Evolutionary conservation across 1,140 invertebrate species (phyloP), one percentile per base, ranked within the genome.

Genomic region (Solenopsis invicta): DNA sequence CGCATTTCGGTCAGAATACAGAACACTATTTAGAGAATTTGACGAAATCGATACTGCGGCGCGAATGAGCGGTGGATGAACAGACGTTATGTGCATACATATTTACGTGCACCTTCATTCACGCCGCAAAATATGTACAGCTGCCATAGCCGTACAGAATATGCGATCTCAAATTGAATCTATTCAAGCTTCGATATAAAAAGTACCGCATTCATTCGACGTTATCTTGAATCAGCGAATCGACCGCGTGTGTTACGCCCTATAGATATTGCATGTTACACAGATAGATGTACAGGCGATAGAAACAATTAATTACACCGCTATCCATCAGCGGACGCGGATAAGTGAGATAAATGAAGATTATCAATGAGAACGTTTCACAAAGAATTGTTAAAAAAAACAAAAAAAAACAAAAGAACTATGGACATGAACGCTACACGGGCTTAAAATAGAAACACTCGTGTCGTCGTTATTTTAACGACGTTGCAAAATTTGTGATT

Each of bases 151-250:
- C 18, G 18, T 61, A 54, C 37, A 18, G 80, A 62, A 75, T 84
- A 84, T 61, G 56, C 54, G 80, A 74, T 74, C 80, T 84, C 67
- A 84, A 84, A 84, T 84, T 74, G 80, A 74, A 84, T 84, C 69
- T 84, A 50, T 84, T 84, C 80, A 62, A 84, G 41, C 45, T 9
- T 21, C 8, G 54, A 48, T 12, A 61, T 74, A 75, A 84, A 84
- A 84, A 84, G 54, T 50, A 24, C 24, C 24, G 41, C n/a, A 84
- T 84, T 74, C 45, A 84, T 84, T 62, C 69, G 54, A 9, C 21
- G 37, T 21, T 74, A 82, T 75, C 80, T 50, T 84, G 45, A 84
- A 84, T 75, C 69, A 75, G 69, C 34, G 24, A 48, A 74, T 59
- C 24, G 41, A 61, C 48, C 21, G 45, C 69, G 45, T 61, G 18